Conservation (phyloP, 2,797 vertebrate species). For the Oryzias sinensis region DNA sequence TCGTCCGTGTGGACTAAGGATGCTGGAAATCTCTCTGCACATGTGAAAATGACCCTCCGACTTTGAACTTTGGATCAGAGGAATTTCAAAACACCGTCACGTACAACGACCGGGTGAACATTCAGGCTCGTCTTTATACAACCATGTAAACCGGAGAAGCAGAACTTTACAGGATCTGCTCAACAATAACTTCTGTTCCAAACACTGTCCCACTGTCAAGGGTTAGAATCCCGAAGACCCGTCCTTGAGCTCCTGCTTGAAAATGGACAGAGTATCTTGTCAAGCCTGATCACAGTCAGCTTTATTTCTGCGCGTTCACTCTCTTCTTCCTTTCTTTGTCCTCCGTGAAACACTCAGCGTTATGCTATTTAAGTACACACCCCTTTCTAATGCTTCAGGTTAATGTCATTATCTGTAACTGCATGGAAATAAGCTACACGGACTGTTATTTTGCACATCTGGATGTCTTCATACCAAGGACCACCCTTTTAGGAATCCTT, state of each 20-base stretch:
- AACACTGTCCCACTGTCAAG: no score
- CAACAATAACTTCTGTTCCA: not conserved
- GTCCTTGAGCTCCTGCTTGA: not conserved
- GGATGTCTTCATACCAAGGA: not conserved
- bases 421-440: conserved; percentile 5
- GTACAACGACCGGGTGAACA: not conserved
- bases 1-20: conserved; percentile 14
- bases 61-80: conserved; percentile 14
- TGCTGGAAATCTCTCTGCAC: conserved; percentile 5
- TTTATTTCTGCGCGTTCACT: not conserved
- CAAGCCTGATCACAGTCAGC: not conserved
- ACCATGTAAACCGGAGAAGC: not conserved
- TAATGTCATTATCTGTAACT: not conserved
- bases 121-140: not conserved
- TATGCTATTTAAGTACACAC: conserved; percentile 24
- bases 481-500: conserved; percentile 5
- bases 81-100: no score
- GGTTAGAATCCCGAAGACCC: no score
- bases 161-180: not conserved
- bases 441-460: not conserved
- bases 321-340: conserved; percentile 6
- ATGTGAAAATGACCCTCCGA: conserved; percentile 12
- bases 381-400: conserved; percentile 1
- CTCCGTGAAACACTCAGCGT: not conserved
- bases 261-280: not conserved